Conservation (phyloP, 2,113 vertebrate species). For the Taxidea taxus region DNA sequence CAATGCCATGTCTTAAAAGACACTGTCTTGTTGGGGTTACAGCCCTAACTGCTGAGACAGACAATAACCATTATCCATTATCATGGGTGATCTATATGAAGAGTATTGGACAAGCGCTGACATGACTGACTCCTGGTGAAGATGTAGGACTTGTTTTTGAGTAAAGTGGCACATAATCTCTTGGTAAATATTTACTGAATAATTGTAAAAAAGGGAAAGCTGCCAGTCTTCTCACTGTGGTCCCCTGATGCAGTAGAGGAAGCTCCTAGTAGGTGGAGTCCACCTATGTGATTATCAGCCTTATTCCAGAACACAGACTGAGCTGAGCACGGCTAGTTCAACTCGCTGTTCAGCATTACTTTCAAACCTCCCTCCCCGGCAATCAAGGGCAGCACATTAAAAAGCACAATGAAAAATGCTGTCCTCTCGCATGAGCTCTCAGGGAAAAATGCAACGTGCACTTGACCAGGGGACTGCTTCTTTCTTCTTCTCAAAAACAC, state of each 20-base stretch:
- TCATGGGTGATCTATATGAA: not conserved
- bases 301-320: not conserved
- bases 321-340: not conserved
- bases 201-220: not conserved
- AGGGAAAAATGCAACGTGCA: not conserved
- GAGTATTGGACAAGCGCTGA: not conserved
- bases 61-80: rapidly evolving
- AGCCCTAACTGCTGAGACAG: not conserved
- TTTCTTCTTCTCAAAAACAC: not conserved
- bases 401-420: not conserved
- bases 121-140: not conserved
- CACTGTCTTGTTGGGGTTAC: not conserved
- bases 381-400: not conserved
- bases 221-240: not conserved
- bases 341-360: not conserved
- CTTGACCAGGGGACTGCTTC: not conserved
- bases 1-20: not conserved
- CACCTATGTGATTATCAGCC: not conserved
- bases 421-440: not conserved
- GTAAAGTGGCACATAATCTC: not conserved
- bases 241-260: not conserved
- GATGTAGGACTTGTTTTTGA: not conserved
- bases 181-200: not conserved
- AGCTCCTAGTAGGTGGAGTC: not conserved
- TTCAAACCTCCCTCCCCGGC: not conserved